Evolutionary conservation across 2,797 vertebrate species (phyloP), one percentile per base, ranked within the genome.

Genomic region (Poecilia velifera): DNA sequence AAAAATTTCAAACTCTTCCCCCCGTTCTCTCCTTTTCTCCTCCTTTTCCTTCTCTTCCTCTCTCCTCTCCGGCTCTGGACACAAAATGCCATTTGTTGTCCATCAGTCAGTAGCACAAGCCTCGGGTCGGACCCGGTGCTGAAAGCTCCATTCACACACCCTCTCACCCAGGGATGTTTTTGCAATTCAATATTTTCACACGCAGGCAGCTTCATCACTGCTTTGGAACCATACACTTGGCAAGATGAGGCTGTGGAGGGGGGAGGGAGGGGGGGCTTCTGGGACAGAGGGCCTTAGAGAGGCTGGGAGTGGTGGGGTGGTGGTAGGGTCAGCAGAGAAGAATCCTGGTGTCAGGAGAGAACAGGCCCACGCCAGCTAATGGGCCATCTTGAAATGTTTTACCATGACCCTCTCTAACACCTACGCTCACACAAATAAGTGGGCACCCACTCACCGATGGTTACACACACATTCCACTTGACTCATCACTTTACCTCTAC

Each of bases 131-230:
- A 88, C 92, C 92, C 95, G 79, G 96, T 90, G 96, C 96, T 96
- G 96, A 98, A 97, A 97, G 96, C 96, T 96, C 96, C 94, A 96
- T 97, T 97, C 97, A 97, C 96, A 97, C 95, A 95, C 96, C 93
- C 92, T 93, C 96, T 97, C 95, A 92, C 95, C 92, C 94, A 91
- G 93, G 96, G 96, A 96, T 98, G 97, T 97, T 97, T 97, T 96
- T 98, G 98, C 97, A 98, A 98, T 97, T 97, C 96, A 98, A 98
- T 98, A 99, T 98, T 98, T 98, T 98, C 97, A 97, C 97, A 96
- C 98, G 95, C 96, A 96, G 96, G 95, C 97, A 96, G 96, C 96
- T 97, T 96, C 97, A 92, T 97, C 97, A 96, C 97, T 98, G 97
- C 97, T 96, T 95, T 93, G 97, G 96, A 98, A 98, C 96, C 95